phyloP scores from a whole-genome alignment of 2,797 vertebrate species.

The Anisognathus igniventris region DNA sequence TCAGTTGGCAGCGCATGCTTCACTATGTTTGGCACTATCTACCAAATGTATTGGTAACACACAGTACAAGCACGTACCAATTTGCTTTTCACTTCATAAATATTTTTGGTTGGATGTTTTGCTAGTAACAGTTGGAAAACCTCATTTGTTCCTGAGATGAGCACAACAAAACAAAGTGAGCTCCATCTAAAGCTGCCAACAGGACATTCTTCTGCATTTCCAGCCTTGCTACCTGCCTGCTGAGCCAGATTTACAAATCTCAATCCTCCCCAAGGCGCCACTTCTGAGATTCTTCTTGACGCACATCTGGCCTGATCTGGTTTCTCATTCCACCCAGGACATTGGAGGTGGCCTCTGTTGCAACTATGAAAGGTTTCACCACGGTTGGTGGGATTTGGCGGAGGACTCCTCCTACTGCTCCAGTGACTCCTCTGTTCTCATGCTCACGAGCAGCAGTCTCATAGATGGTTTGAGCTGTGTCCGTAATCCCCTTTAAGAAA shows the following conservation, averaged over 20 bases:
- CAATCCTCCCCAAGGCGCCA: constrained; percentile 90
- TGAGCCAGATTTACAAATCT: background rate
- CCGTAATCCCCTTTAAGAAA: constrained; percentile 85
- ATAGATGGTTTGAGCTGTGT: constrained; percentile 95
- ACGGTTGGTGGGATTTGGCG: constrained; percentile 94
- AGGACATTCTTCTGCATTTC: background rate
- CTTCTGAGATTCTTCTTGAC: constrained; percentile 97
- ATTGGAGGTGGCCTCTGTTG: constrained; percentile 95
- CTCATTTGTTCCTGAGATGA: constrained; percentile 76
- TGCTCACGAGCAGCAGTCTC: constrained; percentile 96
- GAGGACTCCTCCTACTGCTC: constrained; percentile 94
- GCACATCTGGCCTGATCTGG: constrained; percentile 95
- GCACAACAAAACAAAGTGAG: constrained; percentile 8
- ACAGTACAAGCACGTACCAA: constrained; percentile 37
- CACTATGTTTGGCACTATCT: constrained; percentile 54
- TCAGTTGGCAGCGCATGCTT: constrained; percentile 55
- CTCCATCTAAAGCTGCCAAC: constrained; percentile 4
- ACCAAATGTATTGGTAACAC: constrained; percentile 34
- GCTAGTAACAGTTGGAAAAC: constrained; percentile 35
- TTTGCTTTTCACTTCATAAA: constrained; percentile 16
- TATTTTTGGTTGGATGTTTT: constrained; percentile 66
- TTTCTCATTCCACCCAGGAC: constrained; percentile 97
- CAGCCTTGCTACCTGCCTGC: background rate
- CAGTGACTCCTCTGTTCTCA: constrained; percentile 94
- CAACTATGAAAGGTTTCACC: constrained; percentile 94